Evolutionary conservation across 2,113 vertebrate species (phyloP), one percentile per base, ranked within the genome.

Genomic region (Planiliza haematocheilus): DNA sequence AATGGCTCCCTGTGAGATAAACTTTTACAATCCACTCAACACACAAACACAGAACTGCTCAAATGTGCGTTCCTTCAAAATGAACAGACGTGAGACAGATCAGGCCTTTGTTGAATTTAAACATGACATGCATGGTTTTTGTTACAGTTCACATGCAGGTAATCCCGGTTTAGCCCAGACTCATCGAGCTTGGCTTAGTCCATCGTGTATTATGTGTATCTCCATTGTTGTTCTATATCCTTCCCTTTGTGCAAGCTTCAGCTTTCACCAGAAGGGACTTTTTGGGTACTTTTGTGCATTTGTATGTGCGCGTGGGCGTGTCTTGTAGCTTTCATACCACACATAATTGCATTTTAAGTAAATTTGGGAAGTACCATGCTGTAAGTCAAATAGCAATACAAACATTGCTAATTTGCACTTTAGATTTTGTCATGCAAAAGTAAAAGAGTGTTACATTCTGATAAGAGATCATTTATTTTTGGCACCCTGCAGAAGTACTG

Each of bases 1-100:
- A 82, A 38, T 59, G 74, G 76, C 84, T 88, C 84, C 72, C 70
- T 79, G 86, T 64, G 58, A 84, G 86, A 87, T 86, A 89, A 80
- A 60, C 74, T 87, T 84, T 85, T 86, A 77, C 76, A 86, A 87
- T 86, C 79, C 66, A 81, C 80, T 86, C 78, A 48, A 76, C 79
- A 67, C 73, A 80, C 71, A 82, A 65, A 73, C 79, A 72, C 45
- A 51, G 14, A 73, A 60, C 74, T 56, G 36, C 21, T 50, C 52
- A 37, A 66, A 56, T 68, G 49, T 41, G 77, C 24, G 48, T 62
- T 64, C 74, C 55, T 85, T 84, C 50, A 61, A 84, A 79, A 87
- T 56, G 50, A 70, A 41, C 41, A 18, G 49, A 52, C 53, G 65
- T 0, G 21, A 67, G 77, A 53, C 78, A 66, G 55, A 50, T 20